Evolutionary conservation across 2,888 invertebrate species (phyloP).

Genomic region (Pasiphila rectangulata): DNA sequence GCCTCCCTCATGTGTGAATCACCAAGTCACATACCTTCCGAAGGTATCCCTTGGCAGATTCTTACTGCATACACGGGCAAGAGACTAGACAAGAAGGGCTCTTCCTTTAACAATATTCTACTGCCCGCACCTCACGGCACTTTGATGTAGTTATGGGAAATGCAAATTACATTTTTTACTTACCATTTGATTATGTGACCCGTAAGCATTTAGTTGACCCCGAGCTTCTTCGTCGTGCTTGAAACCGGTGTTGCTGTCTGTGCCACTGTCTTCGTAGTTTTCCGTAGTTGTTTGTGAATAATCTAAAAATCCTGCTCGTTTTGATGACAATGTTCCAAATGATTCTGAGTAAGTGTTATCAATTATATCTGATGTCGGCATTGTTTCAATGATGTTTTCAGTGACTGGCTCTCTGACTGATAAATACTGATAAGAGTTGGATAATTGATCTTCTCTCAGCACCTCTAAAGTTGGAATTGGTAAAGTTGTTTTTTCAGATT

Average conservation of each 20-base stretch:
- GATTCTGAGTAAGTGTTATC: constrained; percentile 20
- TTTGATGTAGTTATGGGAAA: no score
- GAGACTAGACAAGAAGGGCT: no score
- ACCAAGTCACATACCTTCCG: no score
- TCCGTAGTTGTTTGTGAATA: constrained; percentile 42
- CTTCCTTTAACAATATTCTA: no score
- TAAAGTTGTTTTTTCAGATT: constrained; percentile 38
- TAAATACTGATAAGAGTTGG: constrained; percentile 6
- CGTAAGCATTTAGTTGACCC: constrained; percentile 34
- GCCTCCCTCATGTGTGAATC: no score
- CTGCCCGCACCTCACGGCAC: no score
- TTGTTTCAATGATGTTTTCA: constrained; percentile 11
- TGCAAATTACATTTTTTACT: constrained; percentile 30
- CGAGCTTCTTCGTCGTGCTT: constrained; percentile 38
- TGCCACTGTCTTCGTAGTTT: constrained; percentile 22
- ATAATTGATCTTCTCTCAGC: constrained; percentile 28
- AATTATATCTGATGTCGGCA: constrained; percentile 13
- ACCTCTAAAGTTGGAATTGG: constrained; percentile 46
- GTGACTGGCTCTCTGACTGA: constrained; percentile 1
- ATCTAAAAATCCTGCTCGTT: constrained; percentile 61
- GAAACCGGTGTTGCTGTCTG: constrained; percentile 30
- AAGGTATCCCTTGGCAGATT: no score
- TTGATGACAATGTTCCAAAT: constrained; percentile 49
- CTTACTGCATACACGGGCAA: no score
- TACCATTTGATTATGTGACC: constrained; percentile 62